Conservation (phyloP, 2,113 vertebrate genomes). For the Stictonetta naevosa region DNA sequence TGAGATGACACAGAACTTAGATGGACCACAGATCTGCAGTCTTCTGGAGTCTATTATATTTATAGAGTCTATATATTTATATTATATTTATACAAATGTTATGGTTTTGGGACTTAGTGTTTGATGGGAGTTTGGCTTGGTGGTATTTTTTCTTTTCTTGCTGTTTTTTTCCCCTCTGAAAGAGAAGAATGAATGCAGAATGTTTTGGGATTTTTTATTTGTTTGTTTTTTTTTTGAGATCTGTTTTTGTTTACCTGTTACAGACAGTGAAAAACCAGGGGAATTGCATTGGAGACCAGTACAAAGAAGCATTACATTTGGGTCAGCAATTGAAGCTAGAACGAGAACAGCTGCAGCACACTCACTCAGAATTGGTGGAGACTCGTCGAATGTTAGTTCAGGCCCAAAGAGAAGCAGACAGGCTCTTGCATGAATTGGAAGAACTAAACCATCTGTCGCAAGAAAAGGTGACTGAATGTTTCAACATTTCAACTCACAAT, state of each 20-base stretch:
- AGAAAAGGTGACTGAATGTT: conserved; percentile 78
- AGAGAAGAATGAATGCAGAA: background rate
- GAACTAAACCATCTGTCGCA: conserved; percentile 72
- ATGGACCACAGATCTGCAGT: background rate
- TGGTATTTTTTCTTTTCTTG: background rate
- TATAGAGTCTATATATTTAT: too few relatives aligned
- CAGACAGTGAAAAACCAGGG: conserved; percentile 75
- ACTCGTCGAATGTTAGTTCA: conserved; percentile 67
- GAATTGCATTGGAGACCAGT: conserved; percentile 65
- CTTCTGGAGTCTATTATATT: background rate
- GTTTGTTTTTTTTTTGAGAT: background rate
- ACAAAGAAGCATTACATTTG: conserved; percentile 75
- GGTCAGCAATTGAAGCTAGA: conserved; percentile 75
- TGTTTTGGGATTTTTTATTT: background rate
- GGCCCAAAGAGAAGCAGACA: conserved; percentile 70
- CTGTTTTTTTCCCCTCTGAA: background rate
- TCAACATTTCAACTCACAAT: background rate
- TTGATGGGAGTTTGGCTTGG: background rate
- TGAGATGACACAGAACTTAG: background rate
- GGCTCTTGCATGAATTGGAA: conserved; percentile 77
- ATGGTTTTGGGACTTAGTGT: background rate
- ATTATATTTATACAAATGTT: too few relatives aligned
- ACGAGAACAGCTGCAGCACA: conserved; percentile 77
- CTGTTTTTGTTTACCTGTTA: conserved; percentile 18
- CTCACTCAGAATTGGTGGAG: conserved; percentile 74